A percentile compares a stretch with the other conserved stretches of the same genome.
Conservation (phyloP, 1,140 invertebrate species). For the Lepidurus packardi region DNA sequence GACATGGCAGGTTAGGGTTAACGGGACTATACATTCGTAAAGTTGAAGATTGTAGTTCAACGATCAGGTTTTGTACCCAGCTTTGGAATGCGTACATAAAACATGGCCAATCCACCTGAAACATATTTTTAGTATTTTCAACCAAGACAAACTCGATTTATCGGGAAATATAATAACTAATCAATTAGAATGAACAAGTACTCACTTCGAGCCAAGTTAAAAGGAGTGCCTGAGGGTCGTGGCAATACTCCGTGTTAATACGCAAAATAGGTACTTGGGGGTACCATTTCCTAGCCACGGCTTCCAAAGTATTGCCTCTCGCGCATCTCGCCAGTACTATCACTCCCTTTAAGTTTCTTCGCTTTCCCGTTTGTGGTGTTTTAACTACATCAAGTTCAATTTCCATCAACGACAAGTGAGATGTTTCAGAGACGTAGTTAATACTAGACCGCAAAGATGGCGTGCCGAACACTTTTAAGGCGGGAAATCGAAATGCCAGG, state of each 20-base stretch:
- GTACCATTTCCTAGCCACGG: neutral
- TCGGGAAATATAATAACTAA: no score
- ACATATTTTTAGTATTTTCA: neutral
- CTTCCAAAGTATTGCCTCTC: slow-evolving; percentile 1
- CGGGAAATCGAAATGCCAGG: neutral
- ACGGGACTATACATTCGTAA: neutral
- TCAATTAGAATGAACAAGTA: no score
- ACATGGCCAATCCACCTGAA: neutral
- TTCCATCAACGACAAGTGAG: neutral
- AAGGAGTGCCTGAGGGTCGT: neutral
- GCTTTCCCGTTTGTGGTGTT: neutral
- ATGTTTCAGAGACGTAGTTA: neutral
- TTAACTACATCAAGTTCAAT: neutral
- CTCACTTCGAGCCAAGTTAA: neutral
- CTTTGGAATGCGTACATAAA: neutral
- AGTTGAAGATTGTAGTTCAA: neutral
- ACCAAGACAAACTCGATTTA: neutral
- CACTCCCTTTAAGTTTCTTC: neutral
- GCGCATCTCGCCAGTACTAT: neutral
- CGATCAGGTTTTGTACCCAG: neutral
- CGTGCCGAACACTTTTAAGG: neutral
- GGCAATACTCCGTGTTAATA: neutral
- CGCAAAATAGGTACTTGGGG: neutral
- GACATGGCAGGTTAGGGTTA: neutral
- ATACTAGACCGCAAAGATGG: neutral